Evolutionary conservation across 2,888 invertebrate species (phyloP), one percentile per base, ranked within the genome.

Genomic region (Exocentrus adspersus): DNA sequence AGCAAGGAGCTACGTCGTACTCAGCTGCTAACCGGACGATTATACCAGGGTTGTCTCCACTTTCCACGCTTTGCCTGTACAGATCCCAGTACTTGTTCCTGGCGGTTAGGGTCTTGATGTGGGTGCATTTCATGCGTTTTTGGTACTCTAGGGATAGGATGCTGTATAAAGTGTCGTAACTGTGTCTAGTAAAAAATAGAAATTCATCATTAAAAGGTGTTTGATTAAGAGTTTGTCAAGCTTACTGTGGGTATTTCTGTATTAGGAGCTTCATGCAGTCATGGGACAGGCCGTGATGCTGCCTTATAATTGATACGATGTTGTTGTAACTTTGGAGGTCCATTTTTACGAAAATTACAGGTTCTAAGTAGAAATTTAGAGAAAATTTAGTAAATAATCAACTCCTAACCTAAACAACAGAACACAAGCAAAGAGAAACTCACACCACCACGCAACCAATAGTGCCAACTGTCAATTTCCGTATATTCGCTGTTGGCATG

Each of bases 141-240:
- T 89, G 88, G 46, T 89, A 85, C 73, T 91, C 87, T 45, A 87
- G 83, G 20, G 88, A 87, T 61, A 92, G 79, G 71, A 94, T 92
- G 78, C 92, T 92, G 57, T 88, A 88, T 32, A 93, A 75, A 0
- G 92, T 89, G 54, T 85, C 81, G 45, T 85, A 78, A 50, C 87
- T 85, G 57, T 91, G 79, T 42, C 73, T 73, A 53, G 60, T 69
- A 69, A 19, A 58, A 19, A 58, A 43, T n/a, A 4, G 48, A 37
- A 43, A n/a, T 6, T 12, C 4, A 28, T 4, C 3, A 28, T 28
- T n/a, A n/a, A n/a, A n/a, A n/a, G n/a, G 10, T 41, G 20, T 3
- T 20, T 9, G 2, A 14, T 10, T 14, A 16, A 10, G 6, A 32
- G 12, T 10, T 30, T 14, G 45, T 16, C 17, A 24, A 62, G 78